Evolutionary conservation across 2,797 vertebrate species (phyloP), one percentile per base, ranked within the genome.

Genomic region (Chaenodraco wilsoni): DNA sequence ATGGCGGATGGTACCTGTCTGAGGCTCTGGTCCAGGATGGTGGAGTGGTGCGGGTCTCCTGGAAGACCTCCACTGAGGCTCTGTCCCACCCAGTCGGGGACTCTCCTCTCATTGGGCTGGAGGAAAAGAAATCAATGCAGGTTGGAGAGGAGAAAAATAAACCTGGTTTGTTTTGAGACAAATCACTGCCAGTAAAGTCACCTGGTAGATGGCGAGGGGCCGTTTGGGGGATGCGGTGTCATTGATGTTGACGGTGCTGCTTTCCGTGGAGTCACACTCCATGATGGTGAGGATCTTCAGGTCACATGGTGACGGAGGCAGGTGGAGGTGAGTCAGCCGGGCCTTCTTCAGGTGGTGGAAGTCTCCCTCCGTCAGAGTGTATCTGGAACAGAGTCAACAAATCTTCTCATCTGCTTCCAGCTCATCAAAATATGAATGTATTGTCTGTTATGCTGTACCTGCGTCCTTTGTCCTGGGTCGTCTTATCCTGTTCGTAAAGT

Each of bases 341-440:
- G 98, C 97, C 2, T 98, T 98, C 88, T 99, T 99, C 87, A 99
- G 92, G 84, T 99, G 97, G 84, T 99, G 98, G 89, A 98, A 99
- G 65, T 99, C 98, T 3, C 98, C 98, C 70, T 99, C 98, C 0
- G 98, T 99, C 86, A 99, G 93, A 0, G 98, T 99, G 81, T 99
- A 99, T 93, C 98, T 99, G 88, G 65, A 16, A 23, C 61, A 51
- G 11, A 72, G 27, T 27, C 4, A 49, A 52, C 1, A 0, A 23
- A 41, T 48, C 11, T 37, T 56, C 54, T 27, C 8, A 57, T 65
- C 17, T 19, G 23, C 45, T 40, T 58, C 44, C 51, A 5, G 19
- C 44, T 45, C 3, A 11, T 48, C 8, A 0, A 19, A 14, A 9
- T 14, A 0, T n/a, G 9, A 9, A 45, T 12, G 14, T n/a, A 56